Conservation (phyloP, 2,888 invertebrate species). For the Acanthococcus lagerstroemiae region DNA sequence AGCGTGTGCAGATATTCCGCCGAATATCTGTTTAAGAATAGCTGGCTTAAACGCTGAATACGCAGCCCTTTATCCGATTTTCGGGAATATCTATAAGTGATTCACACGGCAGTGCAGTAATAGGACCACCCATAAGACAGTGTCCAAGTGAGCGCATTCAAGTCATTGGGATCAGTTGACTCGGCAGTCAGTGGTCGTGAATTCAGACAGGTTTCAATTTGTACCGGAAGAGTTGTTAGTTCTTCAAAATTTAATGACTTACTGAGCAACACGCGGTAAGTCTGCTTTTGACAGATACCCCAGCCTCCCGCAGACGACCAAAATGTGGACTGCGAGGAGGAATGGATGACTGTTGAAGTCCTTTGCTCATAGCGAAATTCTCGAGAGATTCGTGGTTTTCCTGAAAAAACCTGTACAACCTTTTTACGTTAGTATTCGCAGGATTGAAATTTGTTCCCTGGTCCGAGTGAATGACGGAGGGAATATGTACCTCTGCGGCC, state of each 20-base stretch:
- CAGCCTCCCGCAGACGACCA: background rate
- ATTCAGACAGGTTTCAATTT: too few relatives aligned
- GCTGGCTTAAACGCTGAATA: background rate
- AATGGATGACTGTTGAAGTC: too few relatives aligned
- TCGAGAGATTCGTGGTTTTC: too few relatives aligned
- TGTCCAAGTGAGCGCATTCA: too few relatives aligned
- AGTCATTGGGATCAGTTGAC: too few relatives aligned
- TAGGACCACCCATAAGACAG: constrained; percentile 38
- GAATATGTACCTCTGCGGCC: constrained; percentile 31
- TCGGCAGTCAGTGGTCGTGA: too few relatives aligned
- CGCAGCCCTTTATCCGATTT: background rate
- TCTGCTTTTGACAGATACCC: background rate
- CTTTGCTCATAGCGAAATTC: too few relatives aligned
- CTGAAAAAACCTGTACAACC: too few relatives aligned
- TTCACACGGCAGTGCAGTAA: constrained; percentile 36
- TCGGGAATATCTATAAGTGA: constrained; percentile 33
- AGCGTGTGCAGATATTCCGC: background rate
- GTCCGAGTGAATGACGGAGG: constrained; percentile 32
- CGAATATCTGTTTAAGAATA: background rate
- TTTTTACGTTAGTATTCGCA: too few relatives aligned
- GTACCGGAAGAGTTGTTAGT: too few relatives aligned
- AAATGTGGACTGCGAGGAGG: too few relatives aligned
- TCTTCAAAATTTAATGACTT: too few relatives aligned
- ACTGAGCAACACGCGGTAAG: constrained; percentile 22
- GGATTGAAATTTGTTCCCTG: constrained; percentile 29